Evolutionary conservation across 35 echinoderm and acorn worm species (phyloP).

Genomic region (Lytechinus variegatus): DNA sequence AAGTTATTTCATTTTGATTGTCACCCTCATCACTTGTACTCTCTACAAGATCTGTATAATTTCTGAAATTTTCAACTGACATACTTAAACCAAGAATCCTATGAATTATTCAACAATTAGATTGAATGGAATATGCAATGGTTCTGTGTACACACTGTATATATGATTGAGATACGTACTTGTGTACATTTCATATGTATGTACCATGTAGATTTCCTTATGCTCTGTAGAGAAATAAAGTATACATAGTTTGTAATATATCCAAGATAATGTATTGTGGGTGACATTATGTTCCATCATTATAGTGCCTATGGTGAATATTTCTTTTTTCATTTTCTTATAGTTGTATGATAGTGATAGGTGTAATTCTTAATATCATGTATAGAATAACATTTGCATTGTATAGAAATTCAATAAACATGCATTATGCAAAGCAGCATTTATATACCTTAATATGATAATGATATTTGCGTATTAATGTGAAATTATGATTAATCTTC

Average conservation of each 20-base stretch:
- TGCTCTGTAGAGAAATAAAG: not conserved
- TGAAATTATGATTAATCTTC: not conserved
- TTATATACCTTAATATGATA: not conserved
- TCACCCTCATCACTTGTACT: not conserved
- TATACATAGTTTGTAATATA: constrained; percentile 3
- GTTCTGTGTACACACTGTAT: not conserved
- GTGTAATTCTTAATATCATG: not conserved
- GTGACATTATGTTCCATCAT: not conserved
- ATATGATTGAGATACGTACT: not conserved
- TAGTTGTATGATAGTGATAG: not conserved
- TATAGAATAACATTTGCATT: not conserved
- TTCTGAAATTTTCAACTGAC: not conserved
- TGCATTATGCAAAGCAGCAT: not conserved
- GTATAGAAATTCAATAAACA: not conserved
- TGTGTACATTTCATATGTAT: not conserved
- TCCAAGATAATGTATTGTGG: not conserved
- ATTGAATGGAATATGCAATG: not conserved
- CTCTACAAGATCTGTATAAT: not conserved
- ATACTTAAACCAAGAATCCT: not conserved
- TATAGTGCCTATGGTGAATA: not conserved
- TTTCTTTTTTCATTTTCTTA: not conserved
- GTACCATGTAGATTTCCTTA: not conserved
- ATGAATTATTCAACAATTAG: not conserved
- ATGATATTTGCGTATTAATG: not conserved
- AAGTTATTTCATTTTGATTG: not conserved